Evolutionary conservation across 2,113 vertebrate genomes (phyloP), one percentile per base, ranked within the genome.

Genomic region (Marmota flaviventris): DNA sequence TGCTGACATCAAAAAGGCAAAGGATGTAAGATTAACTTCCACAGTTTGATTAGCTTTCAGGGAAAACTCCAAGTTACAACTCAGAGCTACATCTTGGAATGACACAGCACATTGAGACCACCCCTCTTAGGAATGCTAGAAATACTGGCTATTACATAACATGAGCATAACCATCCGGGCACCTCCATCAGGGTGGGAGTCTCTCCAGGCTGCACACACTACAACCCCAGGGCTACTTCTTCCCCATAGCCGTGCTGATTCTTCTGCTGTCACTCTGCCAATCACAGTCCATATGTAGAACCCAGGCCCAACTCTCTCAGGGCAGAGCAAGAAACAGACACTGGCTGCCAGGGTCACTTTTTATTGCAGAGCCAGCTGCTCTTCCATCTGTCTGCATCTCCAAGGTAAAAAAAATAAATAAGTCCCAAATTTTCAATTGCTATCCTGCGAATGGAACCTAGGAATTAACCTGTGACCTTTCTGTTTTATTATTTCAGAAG

Each of bases 281-380:
- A 39, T 8, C 20, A 22, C 12, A n/a, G 27, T 65, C 65, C 69
- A 51, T 0, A 13, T 4, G 12, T 42, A 73, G 61, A 63, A 75
- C 11, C 45, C 82, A 73, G 22, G 48, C 67, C 73, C 6, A 20
- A 39, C 37, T 78, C 3, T 75, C 84, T 86, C 83, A 61, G 76
- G 73, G 58, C 58, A 85, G 65, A 85, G 48, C 45, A 16, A 7
- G 37, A 53, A 67, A 61, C 37, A 63, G 67, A 29, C 76, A 24
- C 37, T 72, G 75, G 67, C 63, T 81, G 70, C 58, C 42, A 85
- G 85, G 78, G 77, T 95, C 89, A 45, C 56, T 78, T 58, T 84
- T 58, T n/a, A 93, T 69, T 91, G 58, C 67, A 91, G 67, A 73
- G 42, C 82, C 91, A 96, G 87, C 45, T 82, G 95, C 65, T 58